phyloP scores from a whole-genome alignment of 1,140 invertebrate species.

The Idris sp. region DNA sequence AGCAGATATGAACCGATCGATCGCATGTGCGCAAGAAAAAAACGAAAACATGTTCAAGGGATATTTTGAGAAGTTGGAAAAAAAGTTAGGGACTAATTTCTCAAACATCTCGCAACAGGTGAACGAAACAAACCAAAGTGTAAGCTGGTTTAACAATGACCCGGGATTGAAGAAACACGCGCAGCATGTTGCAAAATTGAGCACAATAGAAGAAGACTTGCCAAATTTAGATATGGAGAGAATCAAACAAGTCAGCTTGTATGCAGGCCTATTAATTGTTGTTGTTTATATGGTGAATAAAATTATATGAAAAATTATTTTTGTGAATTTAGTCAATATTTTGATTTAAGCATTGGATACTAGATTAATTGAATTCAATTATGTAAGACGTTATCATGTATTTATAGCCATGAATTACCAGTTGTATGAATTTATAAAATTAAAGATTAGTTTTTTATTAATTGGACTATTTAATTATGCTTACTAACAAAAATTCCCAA shows the following conservation, averaged over 20 bases:
- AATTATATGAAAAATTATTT: too few relatives aligned
- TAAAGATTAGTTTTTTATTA: too few relatives aligned
- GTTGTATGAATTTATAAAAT: too few relatives aligned
- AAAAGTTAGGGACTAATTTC: conserved; percentile 46
- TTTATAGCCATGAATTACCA: too few relatives aligned
- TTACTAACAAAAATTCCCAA: too few relatives aligned
- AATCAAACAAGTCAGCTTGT: conserved; percentile 39
- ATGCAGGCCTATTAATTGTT: conserved; percentile 25
- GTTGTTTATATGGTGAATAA: conserved; percentile 46
- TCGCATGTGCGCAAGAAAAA: conserved; percentile 61
- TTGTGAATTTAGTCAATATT: too few relatives aligned
- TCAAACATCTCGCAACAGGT: conserved; percentile 23
- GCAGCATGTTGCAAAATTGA: conserved; percentile 11
- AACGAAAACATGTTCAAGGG: conserved; percentile 63
- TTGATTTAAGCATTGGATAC: too few relatives aligned
- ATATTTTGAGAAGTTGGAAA: conserved; percentile 60
- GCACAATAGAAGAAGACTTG: conserved; percentile 17
- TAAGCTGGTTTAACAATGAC: conserved; percentile 22
- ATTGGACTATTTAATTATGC: too few relatives aligned
- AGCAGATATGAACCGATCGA: conserved; percentile 62
- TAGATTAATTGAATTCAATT: too few relatives aligned
- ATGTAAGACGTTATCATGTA: too few relatives aligned
- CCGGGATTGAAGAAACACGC: conserved; percentile 25
- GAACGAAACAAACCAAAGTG: conserved; percentile 31
- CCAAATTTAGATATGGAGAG: conserved; percentile 33